Evolutionary conservation across 2,113 vertebrate species (phyloP), one percentile per base, ranked within the genome.

Genomic region (Oryzias javanicus): DNA sequence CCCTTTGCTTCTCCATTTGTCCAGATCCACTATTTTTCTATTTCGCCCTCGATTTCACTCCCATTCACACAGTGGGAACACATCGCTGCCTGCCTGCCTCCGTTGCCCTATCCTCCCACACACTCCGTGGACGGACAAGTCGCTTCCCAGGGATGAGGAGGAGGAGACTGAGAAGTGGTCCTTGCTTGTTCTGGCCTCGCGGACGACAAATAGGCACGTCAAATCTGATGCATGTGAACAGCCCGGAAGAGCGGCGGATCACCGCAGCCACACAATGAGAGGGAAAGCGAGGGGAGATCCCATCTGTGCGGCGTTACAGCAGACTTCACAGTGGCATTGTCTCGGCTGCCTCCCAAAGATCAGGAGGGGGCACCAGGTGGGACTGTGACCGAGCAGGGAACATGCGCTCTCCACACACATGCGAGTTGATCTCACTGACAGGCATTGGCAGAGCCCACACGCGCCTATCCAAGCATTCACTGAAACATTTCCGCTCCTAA

Each of bases 251-350:
- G 55, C 62, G 61, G 79, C 6, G 57, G 50, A 45, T 58, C 18
- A 17, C 57, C 17, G 18, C 55, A 57, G 64, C 67, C 47, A 40
- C 25, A 52, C 13, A 68, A 56, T 14, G 49, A 58, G 22, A 68
- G 67, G 25, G 41, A 50, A 35, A 51, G 49, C n/a, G 46, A 59
- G 46, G 52, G 59, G 66, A 70, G 81, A 79, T 67, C 78, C 80
- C 86, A 89, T 88, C 82, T 89, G 89, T 76, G 78, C 64, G 58
- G 76, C 78, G 55, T 77, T 80, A 70, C 72, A 80, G 67, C 74
- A 77, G 79, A 83, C 78, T 76, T 79, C 76, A 86, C 72, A 42
- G 54, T 55, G 64, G 49, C 67, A 60, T 67, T 55, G 67, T 58
- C 44, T 22, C 54, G 64, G 65, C 50, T 60, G 55, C 60, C n/a